phyloP scores from a whole-genome alignment of 2,888 invertebrate species.

The Drosophila atripex region DNA sequence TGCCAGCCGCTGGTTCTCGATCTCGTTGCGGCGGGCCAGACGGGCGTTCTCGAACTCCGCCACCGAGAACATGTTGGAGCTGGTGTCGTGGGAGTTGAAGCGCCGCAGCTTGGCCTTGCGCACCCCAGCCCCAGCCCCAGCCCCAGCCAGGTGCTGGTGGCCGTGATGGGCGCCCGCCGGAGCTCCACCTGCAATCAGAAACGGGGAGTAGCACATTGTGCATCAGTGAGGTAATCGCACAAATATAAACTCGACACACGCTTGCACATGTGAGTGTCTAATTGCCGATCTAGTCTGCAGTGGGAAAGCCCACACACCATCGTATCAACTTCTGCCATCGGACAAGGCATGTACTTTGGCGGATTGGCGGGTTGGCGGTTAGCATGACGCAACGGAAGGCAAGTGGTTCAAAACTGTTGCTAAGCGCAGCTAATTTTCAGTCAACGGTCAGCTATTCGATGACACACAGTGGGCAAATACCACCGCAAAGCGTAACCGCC shows the following conservation, averaged over 20 bases:
- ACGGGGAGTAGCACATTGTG: constrained; percentile 42
- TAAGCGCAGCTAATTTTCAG: constrained; percentile 69
- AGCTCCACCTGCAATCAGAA: constrained; percentile 58
- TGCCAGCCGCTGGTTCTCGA: constrained; percentile 82
- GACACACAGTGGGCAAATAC: constrained; percentile 46
- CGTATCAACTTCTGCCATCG: constrained; percentile 26
- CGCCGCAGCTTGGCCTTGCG: constrained; percentile 83
- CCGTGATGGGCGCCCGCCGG: constrained; percentile 65
- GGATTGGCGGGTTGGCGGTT: constrained; percentile 18
- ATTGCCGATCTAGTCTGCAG: constrained; percentile 57
- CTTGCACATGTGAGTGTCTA: constrained; percentile 41
- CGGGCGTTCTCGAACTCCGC: constrained; percentile 84
- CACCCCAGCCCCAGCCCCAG: constrained; percentile 81
- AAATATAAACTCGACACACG: constrained; percentile 35
- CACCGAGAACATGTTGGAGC: constrained; percentile 84
- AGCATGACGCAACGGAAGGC: constrained; percentile 46
- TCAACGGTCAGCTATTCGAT: constrained; percentile 55
- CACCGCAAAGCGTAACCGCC: constrained; percentile 23
- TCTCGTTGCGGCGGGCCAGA: constrained; percentile 83
- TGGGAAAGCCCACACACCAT: constrained; percentile 60
- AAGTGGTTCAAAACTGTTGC: constrained; percentile 66
- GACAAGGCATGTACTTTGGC: not conserved
- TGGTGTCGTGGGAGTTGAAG: constrained; percentile 84
- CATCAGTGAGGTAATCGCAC: constrained; percentile 65
- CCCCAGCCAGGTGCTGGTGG: constrained; percentile 53